Evolutionary conservation across 2,888 invertebrate species (phyloP), one percentile per base, ranked within the genome.

Genomic region (Lasiommata megera): DNA sequence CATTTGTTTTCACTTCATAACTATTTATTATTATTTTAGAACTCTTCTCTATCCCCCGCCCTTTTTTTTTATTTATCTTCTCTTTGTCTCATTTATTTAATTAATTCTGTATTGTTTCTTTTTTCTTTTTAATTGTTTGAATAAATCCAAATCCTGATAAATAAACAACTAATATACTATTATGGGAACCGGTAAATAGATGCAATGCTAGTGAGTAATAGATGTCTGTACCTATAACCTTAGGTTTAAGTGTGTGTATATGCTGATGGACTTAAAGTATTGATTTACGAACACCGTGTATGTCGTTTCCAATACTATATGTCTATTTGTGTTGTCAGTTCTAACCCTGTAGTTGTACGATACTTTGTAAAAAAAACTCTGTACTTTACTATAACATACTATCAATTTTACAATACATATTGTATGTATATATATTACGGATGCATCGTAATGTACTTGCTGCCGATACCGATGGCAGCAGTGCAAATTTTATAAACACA

Each of bases 211-310:
- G 47, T 34, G 47, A 31, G 31, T 47, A 47, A n/a, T 43, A 11
- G 17, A 56, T 55, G 55, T 43, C 23, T 7, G 23, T 43, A 43
- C 28, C 23, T 44, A 44, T 59, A 52, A 59, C 51, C 8, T 55
- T 56, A 56, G 47, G 37, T 38, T 28, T 59, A 54, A 60, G 60
- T 37, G 46, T 52, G 60, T 51, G 48, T 51, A 51, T 52, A 56
- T 47, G 38, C 51, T 12, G 17, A 48, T 12, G 12, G 18, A 17
- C 5, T 7, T 48, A 36, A 31, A n/a, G 46, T 16, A 46, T 46
- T 46, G 46, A 28, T 18, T 29, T 8, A 12, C 14, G 9, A 12
- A 14, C 9, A 14, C 12, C 14, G 7, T 28, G 12, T 28, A 11
- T 3, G 6, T 43, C 9, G 6, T 48, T 14, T 46, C 16, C 11